Base-by-base conservation (phyloP, 2,113 vertebrate species). In the Oophaga pumilio region DNA sequence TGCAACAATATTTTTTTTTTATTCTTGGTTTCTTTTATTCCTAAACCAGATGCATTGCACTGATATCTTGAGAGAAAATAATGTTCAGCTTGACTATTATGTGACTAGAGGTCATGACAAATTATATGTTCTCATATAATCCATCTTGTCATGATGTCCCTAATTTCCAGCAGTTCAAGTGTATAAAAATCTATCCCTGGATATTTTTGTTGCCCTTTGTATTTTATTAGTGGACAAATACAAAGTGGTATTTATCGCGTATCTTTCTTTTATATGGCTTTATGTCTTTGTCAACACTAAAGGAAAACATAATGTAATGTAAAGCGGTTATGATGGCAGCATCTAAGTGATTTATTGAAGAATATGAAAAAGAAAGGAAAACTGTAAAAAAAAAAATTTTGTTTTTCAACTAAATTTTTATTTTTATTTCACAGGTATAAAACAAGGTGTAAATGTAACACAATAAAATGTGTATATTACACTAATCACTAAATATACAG, bases 91-190 rank as follows among this genome's bases (percentile, higher is more conserved):
- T 64, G 43, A 50, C 62, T 60, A 43, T 68, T 82, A n/a, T 82
- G 62, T 14, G n/a, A 68, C 62, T 49, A 62, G 80, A 43, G 80
- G 60, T 66, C 60, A 66, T 52, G 18, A 60, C 57, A 62, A 60
- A 80, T 50, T 74, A 74, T 60, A 60, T 20, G 57, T 80, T 60
- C 78, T 60, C 57, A 60, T 60, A 60, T 33, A 79, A 59, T 59
- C 26, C 24, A 17, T 80, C 56, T 33, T 80, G 26, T 62, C 49
- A 33, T 33, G 56, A 33, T 80, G 17, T 60, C 78, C 57, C 78
- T 43, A 80, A 60, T 60, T 80, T 60, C 20, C 28, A 60, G 57
- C 26, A 80, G 78, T 60, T 26, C 57, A 57, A 43, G 9, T 80
- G 60, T 60, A 80, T 28, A 80, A 28, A 60, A 60, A 60, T 60